Conservation (phyloP, 1,140 invertebrate genomes). For the Heliothis virescens region DNA sequence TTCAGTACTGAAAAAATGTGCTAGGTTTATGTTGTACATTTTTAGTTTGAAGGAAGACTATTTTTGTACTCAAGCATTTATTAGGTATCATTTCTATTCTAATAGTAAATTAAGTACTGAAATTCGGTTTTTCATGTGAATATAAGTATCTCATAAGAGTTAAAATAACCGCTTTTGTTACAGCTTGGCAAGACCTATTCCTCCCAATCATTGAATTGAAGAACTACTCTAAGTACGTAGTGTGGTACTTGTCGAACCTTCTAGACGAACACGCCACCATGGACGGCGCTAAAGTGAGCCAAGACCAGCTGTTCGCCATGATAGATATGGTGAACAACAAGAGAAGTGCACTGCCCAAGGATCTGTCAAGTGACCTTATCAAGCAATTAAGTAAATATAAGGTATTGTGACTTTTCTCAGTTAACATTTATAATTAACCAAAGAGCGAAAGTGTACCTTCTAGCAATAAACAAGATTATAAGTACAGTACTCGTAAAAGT, state of each 20-base stretch:
- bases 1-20: background rate
- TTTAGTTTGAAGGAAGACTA: background rate
- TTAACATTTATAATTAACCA: no score
- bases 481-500: no score
- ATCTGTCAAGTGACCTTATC: constrained; percentile 81
- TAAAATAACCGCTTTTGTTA: background rate
- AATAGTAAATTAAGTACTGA: no score
- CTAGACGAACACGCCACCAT: constrained; percentile 86
- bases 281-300: constrained; percentile 92
- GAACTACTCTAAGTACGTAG: constrained; percentile 90
- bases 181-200: constrained; percentile 94
- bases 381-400: constrained; percentile 84
- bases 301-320: constrained; percentile 78
- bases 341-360: constrained; percentile 72
- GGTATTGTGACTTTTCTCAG: constrained; percentile 55
- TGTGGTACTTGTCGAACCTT: constrained; percentile 90
- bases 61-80: background rate
- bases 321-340: constrained; percentile 77
- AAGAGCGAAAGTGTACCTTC: no score
- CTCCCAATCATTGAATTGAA: constrained; percentile 91
- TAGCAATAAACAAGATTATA: no score
- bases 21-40: background rate
- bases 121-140: no score
- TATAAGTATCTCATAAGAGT: background rate
- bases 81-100: no score